These are phyloP conservation scores for Furnarius figulus DNA, from an alignment of 2,113 vertebrate genomes.

Conservation along the genomic window DNA sequence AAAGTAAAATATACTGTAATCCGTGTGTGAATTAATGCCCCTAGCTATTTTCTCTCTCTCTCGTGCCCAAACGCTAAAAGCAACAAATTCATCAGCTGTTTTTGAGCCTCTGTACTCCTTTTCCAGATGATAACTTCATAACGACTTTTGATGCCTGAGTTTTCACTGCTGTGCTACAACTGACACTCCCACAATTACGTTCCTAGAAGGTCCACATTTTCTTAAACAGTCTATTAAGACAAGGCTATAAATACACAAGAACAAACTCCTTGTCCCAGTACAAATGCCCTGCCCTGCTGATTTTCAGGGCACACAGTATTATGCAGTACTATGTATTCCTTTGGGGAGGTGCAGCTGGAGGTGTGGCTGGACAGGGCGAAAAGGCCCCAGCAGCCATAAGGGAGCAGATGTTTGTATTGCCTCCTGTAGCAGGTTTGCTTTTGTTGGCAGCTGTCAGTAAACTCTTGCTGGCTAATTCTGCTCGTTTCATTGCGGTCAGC, in stretches of 20 bases:
- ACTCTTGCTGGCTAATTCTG: neutral
- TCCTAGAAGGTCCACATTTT: neutral
- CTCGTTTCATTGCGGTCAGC: neutral
- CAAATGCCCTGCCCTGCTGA: neutral
- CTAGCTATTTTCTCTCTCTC: conserved; percentile 32
- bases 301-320: neutral
- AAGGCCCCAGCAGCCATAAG: neutral
- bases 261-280: neutral
- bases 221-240: neutral
- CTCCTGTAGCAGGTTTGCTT: neutral
- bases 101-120: neutral
- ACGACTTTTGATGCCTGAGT: neutral
- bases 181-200: neutral
- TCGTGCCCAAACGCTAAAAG: neutral
- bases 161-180: neutral
- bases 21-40: conserved; percentile 36
- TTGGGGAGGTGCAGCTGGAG: neutral
- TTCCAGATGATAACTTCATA: conserved; percentile 5
- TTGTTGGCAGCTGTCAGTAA: neutral
- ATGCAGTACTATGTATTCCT: accelerated
- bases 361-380: neutral
- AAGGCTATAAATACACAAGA: neutral
- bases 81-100: neutral
- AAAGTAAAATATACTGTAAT: conserved; percentile 42
- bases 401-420: neutral